phyloP scores from a whole-genome alignment of 2,888 invertebrate species.

The Tachina fera region DNA sequence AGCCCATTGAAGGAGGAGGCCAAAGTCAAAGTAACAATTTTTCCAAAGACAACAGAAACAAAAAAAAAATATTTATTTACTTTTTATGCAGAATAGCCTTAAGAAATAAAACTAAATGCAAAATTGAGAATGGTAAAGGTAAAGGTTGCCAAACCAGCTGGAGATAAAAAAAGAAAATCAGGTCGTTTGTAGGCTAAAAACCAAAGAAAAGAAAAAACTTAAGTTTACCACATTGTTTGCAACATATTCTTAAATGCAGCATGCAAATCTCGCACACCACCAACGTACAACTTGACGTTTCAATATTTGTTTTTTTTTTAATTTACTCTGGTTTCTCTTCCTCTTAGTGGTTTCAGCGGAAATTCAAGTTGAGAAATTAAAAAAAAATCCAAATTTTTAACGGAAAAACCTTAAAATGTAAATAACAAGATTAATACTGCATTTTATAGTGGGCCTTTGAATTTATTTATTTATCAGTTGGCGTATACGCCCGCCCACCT shows the following conservation, averaged over 20 bases:
- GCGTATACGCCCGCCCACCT: conserved; percentile 69
- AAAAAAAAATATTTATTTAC: conserved; percentile 17
- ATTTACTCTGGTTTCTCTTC: background rate
- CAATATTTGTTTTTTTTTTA: background rate
- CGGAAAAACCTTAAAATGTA: conserved; percentile 67
- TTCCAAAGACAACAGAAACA: conserved; percentile 11
- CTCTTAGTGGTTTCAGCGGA: conserved; percentile 40
- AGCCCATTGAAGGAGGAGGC: conserved; percentile 33
- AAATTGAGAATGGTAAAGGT: conserved; percentile 44
- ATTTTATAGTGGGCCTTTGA: conserved; percentile 60
- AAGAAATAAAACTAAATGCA: conserved; percentile 49
- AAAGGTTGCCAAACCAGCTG: conserved; percentile 63
- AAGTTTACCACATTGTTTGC: conserved; percentile 12
- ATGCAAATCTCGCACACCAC: conserved; percentile 48
- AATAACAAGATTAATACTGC: conserved; percentile 60
- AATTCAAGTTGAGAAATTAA: conserved; percentile 50
- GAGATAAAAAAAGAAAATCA: conserved; percentile 42
- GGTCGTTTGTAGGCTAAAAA: conserved; percentile 61
- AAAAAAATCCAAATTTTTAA: background rate
- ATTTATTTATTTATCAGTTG: conserved; percentile 59
- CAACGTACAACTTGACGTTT: conserved; percentile 1
- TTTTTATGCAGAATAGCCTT: conserved; percentile 50
- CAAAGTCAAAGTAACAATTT: conserved; percentile 54
- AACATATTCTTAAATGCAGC: conserved; percentile 33
- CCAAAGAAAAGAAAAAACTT: background rate